Conservation (phyloP, 2,888 invertebrate genomes). For the Eupithecia pulchellata region DNA sequence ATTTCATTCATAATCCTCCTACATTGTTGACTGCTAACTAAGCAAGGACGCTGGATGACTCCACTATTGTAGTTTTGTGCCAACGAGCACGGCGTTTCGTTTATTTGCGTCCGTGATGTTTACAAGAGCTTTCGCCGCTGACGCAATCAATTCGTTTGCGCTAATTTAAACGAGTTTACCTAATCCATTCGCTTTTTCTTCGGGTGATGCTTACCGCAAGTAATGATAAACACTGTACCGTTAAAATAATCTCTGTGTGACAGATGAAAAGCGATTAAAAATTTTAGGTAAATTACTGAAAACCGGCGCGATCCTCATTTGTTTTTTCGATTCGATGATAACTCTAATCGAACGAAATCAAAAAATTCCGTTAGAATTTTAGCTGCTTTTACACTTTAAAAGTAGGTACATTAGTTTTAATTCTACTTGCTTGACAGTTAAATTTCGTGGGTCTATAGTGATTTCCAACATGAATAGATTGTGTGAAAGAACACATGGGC, state of each 20-base stretch:
- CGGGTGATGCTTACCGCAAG: not conserved
- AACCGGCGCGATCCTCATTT: no score
- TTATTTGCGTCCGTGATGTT: constrained; percentile 81
- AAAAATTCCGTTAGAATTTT: no score
- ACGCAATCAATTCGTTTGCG: constrained; percentile 68
- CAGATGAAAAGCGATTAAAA: not conserved
- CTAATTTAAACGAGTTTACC: constrained; percentile 18
- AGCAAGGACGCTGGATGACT: constrained; percentile 39
- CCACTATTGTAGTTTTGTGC: constrained; percentile 57
- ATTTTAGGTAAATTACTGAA: no score
- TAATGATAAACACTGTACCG: not conserved
- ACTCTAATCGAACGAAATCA: no score
- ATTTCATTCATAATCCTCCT: constrained; percentile 4
- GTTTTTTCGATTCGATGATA: no score
- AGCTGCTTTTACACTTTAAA: no score
- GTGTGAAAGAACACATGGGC: no score
- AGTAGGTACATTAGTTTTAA: no score
- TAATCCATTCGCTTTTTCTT: constrained; percentile 8
- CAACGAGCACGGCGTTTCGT: constrained; percentile 65
- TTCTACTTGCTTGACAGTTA: no score
- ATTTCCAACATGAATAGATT: not conserved
- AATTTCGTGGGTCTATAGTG: no score
- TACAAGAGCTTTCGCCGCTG: constrained; percentile 74
- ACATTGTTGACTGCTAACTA: constrained; percentile 10
- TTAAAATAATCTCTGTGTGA: not conserved